Base-by-base conservation (phyloP, 2,888 invertebrate species). In the Heliconius aoede region DNA sequence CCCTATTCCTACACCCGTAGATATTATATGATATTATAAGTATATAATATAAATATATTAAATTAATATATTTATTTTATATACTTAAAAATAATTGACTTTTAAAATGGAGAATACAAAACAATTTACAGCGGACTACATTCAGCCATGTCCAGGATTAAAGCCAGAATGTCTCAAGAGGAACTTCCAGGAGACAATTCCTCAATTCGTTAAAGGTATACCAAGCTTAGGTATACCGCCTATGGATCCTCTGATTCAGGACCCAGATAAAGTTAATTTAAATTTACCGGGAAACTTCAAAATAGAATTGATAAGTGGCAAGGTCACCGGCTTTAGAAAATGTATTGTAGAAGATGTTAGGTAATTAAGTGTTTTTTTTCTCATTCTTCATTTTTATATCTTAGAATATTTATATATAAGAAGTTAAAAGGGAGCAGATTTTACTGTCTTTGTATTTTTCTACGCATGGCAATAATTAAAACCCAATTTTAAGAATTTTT, bases 221-320 rank as follows among this genome's bases (percentile, higher is more conserved):
- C 87, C 90, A n/a, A 86, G 86, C 11, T 76, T 91, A 5, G 89
- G 86, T 0, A 78, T 91, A 0, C 82, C 80, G 0, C 0, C 87
- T 0, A 82, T 86, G 11, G 92, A 92, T 74, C 92, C 92, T 26
- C 76, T 91, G 5, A 73, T 9, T 7, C 64, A 36, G 32, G 36
- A 32, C 0, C 79, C 86, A 58, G 86, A 89, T 4, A 60, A 80
- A 21, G 78, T 89, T 1, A 80, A 83, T 0, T 51, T 91, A 11
- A 80, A 85, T 0, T 82, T 92, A 1, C 87, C 91, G 0, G 92
- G 92, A 15, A 85, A 84, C 0, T 86, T 93, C 9, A 89, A 87
- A 80, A 80, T 92, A 9, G 83, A 87, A 21, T 81, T 92, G 3
- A 78, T 76, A 11, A 85, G 92, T 77, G 91, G 90, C 40, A 81